These are phyloP conservation scores for Macrobrachium nipponense DNA, from an alignment of 1,140 invertebrate genomes.

Conservation along the genomic window DNA sequence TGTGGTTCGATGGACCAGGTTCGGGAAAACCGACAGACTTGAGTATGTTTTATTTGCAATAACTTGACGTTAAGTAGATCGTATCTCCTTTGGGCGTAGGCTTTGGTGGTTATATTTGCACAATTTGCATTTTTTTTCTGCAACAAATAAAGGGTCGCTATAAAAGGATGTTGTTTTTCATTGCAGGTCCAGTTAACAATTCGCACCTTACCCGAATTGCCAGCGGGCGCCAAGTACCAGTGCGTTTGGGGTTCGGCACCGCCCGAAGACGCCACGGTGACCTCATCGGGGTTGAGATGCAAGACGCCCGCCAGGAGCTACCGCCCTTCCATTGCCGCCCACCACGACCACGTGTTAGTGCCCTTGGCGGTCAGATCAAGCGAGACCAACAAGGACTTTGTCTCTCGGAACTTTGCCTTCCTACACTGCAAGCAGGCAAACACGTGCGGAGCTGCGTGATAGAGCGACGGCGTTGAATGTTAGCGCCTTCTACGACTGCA, in stretches of 20 bases:
- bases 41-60: too few relatives aligned
- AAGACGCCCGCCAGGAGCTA: conserved; percentile 82
- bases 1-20: too few relatives aligned
- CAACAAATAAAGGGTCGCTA: neutral
- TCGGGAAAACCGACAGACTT: too few relatives aligned
- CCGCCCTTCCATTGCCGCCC: conserved; percentile 81
- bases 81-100: neutral
- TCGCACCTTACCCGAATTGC: conserved; percentile 87
- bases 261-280: conserved; percentile 87
- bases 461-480: too few relatives aligned
- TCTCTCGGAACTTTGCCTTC: conserved; percentile 92
- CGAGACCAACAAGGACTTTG: conserved; percentile 96
- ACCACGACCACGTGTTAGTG: conserved; percentile 87
- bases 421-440: conserved; percentile 91
- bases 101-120: neutral
- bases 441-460: conserved; percentile 87
- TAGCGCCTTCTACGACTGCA: conserved; percentile 95
- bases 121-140: neutral
- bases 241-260: conserved; percentile 86
- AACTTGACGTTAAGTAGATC: neutral
- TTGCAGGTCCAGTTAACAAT: conserved; percentile 84
- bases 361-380: conserved; percentile 92
- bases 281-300: conserved; percentile 83
- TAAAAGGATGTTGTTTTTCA: conserved; percentile 40
- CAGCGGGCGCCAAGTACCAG: conserved; percentile 89